phyloP scores from a whole-genome alignment of 2,888 invertebrate species.

The Troides oblongomaculatus region DNA sequence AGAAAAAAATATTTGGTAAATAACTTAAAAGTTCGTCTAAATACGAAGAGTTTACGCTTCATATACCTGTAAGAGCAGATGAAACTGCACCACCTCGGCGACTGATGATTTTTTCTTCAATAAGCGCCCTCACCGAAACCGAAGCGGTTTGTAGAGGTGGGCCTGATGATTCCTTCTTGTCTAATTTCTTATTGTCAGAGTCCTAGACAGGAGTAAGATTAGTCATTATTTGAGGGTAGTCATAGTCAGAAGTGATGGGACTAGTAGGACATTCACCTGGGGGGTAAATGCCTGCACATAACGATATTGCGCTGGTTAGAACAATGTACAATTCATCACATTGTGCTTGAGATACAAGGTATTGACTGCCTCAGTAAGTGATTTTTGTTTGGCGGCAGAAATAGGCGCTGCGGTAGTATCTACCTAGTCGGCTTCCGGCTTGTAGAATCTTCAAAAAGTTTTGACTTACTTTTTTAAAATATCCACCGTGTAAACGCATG shows the following conservation, averaged over 20 bases:
- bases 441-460: constrained; percentile 4
- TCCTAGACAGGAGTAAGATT: constrained; percentile 74
- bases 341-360: no score
- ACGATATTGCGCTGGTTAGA: no score
- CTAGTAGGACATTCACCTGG: not conserved
- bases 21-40: not conserved
- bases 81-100: constrained; percentile 82
- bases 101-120: constrained; percentile 96
- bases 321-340: no score
- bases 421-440: no score
- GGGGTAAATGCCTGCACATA: no score
- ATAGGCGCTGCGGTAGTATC: no score
- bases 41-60: not conserved
- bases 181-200: constrained; percentile 90
- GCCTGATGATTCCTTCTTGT: constrained; percentile 90
- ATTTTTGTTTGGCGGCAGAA: no score
- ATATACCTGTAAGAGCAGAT: constrained; percentile 53
- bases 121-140: constrained; percentile 92
- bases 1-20: not conserved
- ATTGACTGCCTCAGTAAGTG: no score
- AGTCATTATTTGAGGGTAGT: constrained; percentile 25
- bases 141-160: constrained; percentile 96
- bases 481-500: constrained; percentile 98
- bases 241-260: constrained; percentile 6
- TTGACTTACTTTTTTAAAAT: constrained; percentile 90